Conservation (phyloP, 1,140 invertebrate species). For the Eupeodes corollae region DNA sequence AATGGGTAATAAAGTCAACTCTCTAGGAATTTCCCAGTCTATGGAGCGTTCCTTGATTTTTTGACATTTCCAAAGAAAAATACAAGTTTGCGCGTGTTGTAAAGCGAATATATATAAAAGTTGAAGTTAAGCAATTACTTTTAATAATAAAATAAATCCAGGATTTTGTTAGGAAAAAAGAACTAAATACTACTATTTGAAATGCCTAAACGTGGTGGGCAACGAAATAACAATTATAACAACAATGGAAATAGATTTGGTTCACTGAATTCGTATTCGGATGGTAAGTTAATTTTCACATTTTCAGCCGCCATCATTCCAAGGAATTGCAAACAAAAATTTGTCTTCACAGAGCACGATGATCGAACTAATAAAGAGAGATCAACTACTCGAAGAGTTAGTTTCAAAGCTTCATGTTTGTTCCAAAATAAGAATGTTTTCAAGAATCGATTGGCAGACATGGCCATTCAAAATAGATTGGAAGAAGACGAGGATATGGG, state of each 20-base stretch:
- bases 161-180: too few species aligned
- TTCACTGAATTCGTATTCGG: constrained; percentile 17
- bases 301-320: background rate
- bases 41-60: too few species aligned
- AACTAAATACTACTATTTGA: background rate
- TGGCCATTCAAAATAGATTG: constrained; percentile 21
- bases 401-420: constrained; percentile 25
- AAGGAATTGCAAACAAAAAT: background rate
- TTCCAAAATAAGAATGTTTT: constrained; percentile 16
- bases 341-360: constrained; percentile 6
- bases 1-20: too few species aligned
- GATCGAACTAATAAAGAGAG: constrained; percentile 16
- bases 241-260: constrained; percentile 15
- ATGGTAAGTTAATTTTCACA: constrained; percentile 13
- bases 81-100: too few species aligned
- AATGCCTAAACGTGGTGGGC: constrained; percentile 27
- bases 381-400: constrained; percentile 25
- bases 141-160: too few species aligned
- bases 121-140: too few species aligned
- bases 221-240: constrained; percentile 20
- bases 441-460: constrained; percentile 20
- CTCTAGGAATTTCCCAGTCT: too few species aligned
- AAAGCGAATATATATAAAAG: too few species aligned
- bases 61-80: too few species aligned
- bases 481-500: constrained; percentile 26